Evolutionary conservation across 2,888 invertebrate genomes (phyloP), one percentile per base, ranked within the genome.

Genomic region (Sipha maydis): DNA sequence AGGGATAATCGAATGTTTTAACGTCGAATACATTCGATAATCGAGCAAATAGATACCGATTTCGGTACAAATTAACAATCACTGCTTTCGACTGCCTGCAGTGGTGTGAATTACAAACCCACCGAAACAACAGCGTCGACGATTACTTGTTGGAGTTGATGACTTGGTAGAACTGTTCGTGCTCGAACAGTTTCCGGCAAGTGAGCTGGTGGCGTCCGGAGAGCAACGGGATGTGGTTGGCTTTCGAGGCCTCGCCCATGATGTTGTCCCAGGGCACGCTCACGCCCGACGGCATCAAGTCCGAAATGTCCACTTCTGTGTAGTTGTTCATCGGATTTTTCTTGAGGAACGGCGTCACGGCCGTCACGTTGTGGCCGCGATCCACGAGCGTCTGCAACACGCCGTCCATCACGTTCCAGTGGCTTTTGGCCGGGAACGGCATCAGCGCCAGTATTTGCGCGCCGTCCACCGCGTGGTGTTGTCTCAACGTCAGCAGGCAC

Each of bases 301-400:
- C 31, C 11, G 89, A 89, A 17, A 83, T 76, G 69, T 89, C 89
- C 28, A 90, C 54, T 17, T 89, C 67, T 11, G 85, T 90, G 38
- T 89, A 79, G n/a, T 90, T 90, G 38, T 78, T n/a, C 4, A 83
- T 38, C 19, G 69, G 17, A 0, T 2, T 14, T 1, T 25, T 54
- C 31, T 83, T 76, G 25, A 89, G 90, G 54, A 90, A 89, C 21
- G 91, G 90, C 34, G 91, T 91, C 3, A 91, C 84, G 11, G 90
- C 90, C 8, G 91, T 91, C 17, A 91, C 89, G 19, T 91, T 89
- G 85, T 91, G 91, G 25, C 91, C 91, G 11, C 91, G 89, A 11
- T 90, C 89, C 25, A 90, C 91, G n/a, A 91, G 85, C 54, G 90
- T 91, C 19, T 90, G 88, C 34, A 91, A 80, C 4, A 91, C 89